Evolutionary conservation across 2,797 vertebrate genomes (phyloP).

Genomic region (Falco berigora): DNA sequence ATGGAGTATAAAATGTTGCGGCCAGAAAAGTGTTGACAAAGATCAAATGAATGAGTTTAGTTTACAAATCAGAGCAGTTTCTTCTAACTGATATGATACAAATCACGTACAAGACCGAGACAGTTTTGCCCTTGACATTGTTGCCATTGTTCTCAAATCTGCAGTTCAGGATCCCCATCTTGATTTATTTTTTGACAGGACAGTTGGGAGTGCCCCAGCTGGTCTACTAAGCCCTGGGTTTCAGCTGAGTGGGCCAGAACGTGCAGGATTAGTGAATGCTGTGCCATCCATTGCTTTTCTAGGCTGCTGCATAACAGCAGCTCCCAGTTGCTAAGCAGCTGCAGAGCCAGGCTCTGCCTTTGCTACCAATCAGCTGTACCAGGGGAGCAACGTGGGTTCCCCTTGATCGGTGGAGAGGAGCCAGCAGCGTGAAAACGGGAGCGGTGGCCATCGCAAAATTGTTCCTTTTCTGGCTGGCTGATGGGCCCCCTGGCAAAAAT

Average conservation of each 20-base stretch:
- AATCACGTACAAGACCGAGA: not conserved
- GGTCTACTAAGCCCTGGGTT: not conserved
- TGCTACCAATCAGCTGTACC: not conserved
- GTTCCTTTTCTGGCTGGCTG: not conserved
- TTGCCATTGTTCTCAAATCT: not conserved
- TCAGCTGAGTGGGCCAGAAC: not conserved
- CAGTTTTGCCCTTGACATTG: not conserved
- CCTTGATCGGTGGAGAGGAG: not conserved
- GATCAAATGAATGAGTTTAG: not conserved
- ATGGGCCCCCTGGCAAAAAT: not conserved
- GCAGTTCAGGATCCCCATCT: not conserved
- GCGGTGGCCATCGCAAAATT: not conserved
- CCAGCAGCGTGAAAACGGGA: not conserved
- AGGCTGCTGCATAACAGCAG: not conserved
- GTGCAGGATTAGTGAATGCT: not conserved
- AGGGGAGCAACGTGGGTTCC: not conserved
- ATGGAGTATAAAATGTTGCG: not conserved
- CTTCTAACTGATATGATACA: not conserved
- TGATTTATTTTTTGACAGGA: not conserved
- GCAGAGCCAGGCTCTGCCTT: not conserved
- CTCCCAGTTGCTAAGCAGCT: slow-evolving; percentile 59
- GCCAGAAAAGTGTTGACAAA: not conserved
- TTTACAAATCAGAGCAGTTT: not conserved
- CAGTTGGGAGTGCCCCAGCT: not conserved
- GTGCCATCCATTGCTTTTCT: not conserved